Evolutionary conservation across 2,797 vertebrate genomes (phyloP), one percentile per base, ranked within the genome.

Genomic region (Simalia tracyae): DNA sequence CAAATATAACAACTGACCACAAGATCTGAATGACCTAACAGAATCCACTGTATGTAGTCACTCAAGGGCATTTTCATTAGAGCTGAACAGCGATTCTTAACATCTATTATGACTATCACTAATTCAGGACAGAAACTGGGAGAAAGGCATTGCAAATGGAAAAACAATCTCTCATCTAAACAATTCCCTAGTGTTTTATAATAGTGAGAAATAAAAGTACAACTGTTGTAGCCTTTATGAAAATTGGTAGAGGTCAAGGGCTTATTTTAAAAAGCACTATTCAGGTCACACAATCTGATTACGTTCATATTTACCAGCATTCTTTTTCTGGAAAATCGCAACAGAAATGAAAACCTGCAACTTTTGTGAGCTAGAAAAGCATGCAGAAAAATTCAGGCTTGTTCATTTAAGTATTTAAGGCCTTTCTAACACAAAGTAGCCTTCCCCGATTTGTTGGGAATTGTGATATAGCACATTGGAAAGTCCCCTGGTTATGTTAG

Each of bases 31-130:
- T 50, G 46, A 89, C 46, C 10, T 46, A 87, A 28, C 8, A 57
- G 50, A 88, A 90, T 57, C 68, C 68, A 63, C 64, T 92, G 68
- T 64, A 64, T 84, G 66, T 90, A 46, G 87, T 84, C 46, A 64
- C 26, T 66, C 85, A 63, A 17, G 66, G 46, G 22, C 60, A 61
- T 87, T 92, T 60, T 87, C 84, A 64, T 12, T 60, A 31, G 50
- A 88, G 24, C 17, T 46, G 26, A 81, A n/a, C n/a, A 68, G 60
- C 28, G 85, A 57, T 3, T 10, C 26, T 10, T 85, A 24, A 36
- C 28, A 5, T 60, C 28, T 54, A 36, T 92, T 89, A 56, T 15
- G 19, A 22, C 50, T 84, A 36, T 15, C 63, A 15, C 24, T 64
- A 28, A 76, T 19, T 15, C 42, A 89, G 36, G 56, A 56, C 8